Base-by-base conservation (phyloP, 2,888 invertebrate genomes). In the Spialia ferax region DNA sequence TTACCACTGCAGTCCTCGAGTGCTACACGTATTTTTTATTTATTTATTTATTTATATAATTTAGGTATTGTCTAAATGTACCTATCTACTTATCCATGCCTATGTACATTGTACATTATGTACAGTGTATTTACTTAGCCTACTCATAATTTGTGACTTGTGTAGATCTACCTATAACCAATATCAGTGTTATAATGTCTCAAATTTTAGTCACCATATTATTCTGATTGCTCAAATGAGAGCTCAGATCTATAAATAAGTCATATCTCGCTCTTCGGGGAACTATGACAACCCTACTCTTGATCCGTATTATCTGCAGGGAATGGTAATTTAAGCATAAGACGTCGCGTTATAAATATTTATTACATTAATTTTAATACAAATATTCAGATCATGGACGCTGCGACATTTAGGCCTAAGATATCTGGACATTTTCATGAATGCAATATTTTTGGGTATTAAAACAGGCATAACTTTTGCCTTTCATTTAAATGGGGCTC, bases 261-360 rank as follows among this genome's bases (percentile, higher is more conserved):
- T 64, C 63, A 56, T 64, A 64, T 64, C 64, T 50, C 45, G 22
- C 20, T 56, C 50, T 48, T 20, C 48, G 8, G 59, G 50, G 64
- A 65, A 50, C 38, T 57, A 52, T 59, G 64, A 52, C 65, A 65
- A 65, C 65, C 65, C 65, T 65, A 57, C 59, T 59, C 64, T 35
- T 23, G 52, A 65, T 59, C 59, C 52, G 50, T 50, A 38, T 65
- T 65, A 65, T 65, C 65, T 52, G 38, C 4, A 38, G 29, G 45
- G 56, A 50, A 65, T 59, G 65, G 38, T 59, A 59, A 65, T 65
- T 65, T 52, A 52, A 50, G 59, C 48, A 50, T 65, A 59, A 59
- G 57, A 50, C 50, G 50, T 50, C 50, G 50, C 20, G 22, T 50
- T 50, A 65, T 64, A 57, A 50, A 57, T 57, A 64, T 64, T 64